These are phyloP conservation scores for Microctenopoma steveboyesi DNA, from an alignment of 2,797 vertebrate genomes.

Conservation along the genomic window DNA sequence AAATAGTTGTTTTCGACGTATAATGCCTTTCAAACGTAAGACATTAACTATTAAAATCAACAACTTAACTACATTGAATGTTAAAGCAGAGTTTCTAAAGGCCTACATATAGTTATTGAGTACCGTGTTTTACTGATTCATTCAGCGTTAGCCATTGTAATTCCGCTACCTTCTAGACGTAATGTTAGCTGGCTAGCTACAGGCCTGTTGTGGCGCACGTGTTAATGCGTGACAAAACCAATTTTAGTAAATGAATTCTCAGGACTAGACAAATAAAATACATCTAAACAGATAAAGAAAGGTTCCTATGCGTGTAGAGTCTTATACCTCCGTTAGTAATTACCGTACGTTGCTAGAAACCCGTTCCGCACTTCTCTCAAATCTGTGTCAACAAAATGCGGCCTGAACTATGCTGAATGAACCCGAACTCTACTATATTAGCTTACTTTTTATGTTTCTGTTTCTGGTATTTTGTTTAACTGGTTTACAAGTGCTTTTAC, in stretches of 20 bases:
- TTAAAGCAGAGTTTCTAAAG: fast-evolving
- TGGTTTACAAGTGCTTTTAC: fast-evolving
- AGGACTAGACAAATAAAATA: fast-evolving
- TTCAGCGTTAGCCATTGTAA: neutral
- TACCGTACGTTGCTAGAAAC: too few relatives aligned
- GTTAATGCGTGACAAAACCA: slow-evolving; percentile 18
- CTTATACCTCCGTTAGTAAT: too few relatives aligned
- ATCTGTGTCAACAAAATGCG: slow-evolving; percentile 5
- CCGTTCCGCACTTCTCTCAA: too few relatives aligned
- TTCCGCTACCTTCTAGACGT: neutral
- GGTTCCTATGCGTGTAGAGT: too few relatives aligned
- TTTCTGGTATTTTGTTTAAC: neutral
- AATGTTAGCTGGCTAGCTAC: neutral
- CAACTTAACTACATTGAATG: fast-evolving
- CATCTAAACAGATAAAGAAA: fast-evolving
- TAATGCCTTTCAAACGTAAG: slow-evolving; percentile 21
- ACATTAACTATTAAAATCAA: neutral
- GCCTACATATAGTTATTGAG: fast-evolving
- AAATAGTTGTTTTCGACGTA: slow-evolving; percentile 30
- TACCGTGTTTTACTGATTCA: neutral
- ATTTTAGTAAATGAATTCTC: fast-evolving
- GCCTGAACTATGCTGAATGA: neutral
- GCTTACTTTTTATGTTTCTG: neutral
- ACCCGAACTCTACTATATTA: neutral
- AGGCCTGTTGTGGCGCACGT: slow-evolving; percentile 66